Base-by-base conservation (phyloP, 2,888 invertebrate species). In the Mechanitis mazaeus region DNA sequence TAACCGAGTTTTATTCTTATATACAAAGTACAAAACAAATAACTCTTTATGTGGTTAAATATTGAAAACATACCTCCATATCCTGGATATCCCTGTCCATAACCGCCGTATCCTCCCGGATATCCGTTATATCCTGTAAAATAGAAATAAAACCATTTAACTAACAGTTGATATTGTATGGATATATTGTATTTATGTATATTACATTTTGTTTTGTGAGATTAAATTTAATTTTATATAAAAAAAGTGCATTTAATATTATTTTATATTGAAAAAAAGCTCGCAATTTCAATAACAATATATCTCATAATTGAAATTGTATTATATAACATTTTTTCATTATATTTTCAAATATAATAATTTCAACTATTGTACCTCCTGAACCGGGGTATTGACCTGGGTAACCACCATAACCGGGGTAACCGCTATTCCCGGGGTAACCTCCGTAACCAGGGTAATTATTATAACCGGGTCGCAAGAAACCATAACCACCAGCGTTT, bases 401-500 rank as follows among this genome's bases (percentile, higher is more conserved):
- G 50, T 74, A 74, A 1, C 70, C 69, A n/a, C 67, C 65, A 35
- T 68, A 71, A 7, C 72, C 68, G 3, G 65, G 64, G 12, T 59
- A 56, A 31, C 70, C 72, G 46, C 76, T 72, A 45, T 73, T 71
- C 20, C 73, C 72, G 28, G 67, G 71, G 50, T 75, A 72, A 0
- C 72, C 70, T 67, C 76, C 73, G 60, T 68, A 69, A 33, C 75
- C 76, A 12, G 72, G 69, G 54, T 50, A 50, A 50, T 50, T 50
- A 11, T 50, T 50, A 56, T 69, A 67, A 20, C 69, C 77, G 70
- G 68, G 84, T 69, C 74, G 77, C 12, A 82, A 70, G 6, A 87
- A 69, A 1, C 87, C 87, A 58, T 88, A 88, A 6, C 87, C 85
- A 45, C 85, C 84, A 0, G 72, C 68, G 64, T 74, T 83, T 28